Conservation (phyloP, 2,888 invertebrate genomes). For the Ennomos fuscantarius region DNA sequence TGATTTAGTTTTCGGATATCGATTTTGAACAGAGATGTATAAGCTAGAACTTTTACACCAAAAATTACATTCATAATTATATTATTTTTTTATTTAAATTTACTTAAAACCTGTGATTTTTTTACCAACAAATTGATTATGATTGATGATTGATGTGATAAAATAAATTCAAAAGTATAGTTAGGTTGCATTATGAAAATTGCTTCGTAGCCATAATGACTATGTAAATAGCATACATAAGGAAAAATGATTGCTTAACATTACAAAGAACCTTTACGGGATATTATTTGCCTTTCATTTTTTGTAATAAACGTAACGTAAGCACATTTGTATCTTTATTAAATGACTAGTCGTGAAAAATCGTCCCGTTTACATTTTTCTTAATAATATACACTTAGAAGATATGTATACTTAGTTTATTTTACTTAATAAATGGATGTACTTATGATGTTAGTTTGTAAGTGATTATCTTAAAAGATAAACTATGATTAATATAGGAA, state of each 20-base stretch:
- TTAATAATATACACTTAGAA: slow-evolving; percentile 57
- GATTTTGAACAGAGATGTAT: no score
- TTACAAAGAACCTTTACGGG: slow-evolving; percentile 9
- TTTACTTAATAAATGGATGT: slow-evolving; percentile 51
- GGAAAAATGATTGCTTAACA: slow-evolving; percentile 4
- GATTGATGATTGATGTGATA: no score
- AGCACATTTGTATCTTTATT: slow-evolving; percentile 33
- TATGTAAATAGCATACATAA: slow-evolving; percentile 13
- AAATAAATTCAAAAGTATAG: no score
- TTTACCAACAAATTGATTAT: no score
- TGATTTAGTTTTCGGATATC: no score
- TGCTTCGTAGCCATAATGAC: slow-evolving; percentile 1
- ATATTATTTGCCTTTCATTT: slow-evolving; percentile 13
- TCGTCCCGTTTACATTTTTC: slow-evolving; percentile 67
- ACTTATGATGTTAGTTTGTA: slow-evolving; percentile 48
- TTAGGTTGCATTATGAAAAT: no score
- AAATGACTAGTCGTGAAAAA: slow-evolving; percentile 34
- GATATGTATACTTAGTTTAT: slow-evolving; percentile 44
- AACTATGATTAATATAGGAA: slow-evolving; percentile 45
- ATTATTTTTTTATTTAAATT: no score
- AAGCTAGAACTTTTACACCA: no score
- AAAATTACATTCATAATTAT: no score
- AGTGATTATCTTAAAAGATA: slow-evolving; percentile 43
- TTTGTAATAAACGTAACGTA: slow-evolving; percentile 26
- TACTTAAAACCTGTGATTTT: no score